These are phyloP conservation scores for Aeoliscus strigatus DNA, from an alignment of 2,797 vertebrate species.

Conservation along the genomic window DNA sequence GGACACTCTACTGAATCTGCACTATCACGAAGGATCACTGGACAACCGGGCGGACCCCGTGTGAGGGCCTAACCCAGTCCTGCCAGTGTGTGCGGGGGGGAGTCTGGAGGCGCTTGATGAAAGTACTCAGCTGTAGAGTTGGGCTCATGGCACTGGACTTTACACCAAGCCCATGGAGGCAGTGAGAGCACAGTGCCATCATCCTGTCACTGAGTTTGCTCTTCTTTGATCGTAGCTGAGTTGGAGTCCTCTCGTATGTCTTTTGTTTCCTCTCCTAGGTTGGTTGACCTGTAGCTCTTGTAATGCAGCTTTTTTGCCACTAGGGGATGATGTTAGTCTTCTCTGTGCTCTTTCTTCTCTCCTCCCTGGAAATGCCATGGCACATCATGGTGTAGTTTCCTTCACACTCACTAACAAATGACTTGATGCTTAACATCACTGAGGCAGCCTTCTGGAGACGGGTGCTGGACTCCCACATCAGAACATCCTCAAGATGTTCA, in stretches of 20 bases:
- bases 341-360: constrained; percentile 72
- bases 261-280: constrained; percentile 57
- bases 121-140: constrained; percentile 75
- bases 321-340: constrained; percentile 69
- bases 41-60: constrained; percentile 49
- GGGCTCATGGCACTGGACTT: constrained; percentile 78
- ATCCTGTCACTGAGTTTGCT: constrained; percentile 74
- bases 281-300: constrained; percentile 62
- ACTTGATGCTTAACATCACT: constrained; percentile 63
- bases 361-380: constrained; percentile 59
- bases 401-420: constrained; percentile 60
- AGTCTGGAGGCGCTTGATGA: constrained; percentile 80
- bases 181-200: constrained; percentile 73
- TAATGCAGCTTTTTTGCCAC: constrained; percentile 59
- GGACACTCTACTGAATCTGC: background rate
- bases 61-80: constrained; percentile 38
- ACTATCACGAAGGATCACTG: constrained; percentile 46
- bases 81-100: constrained; percentile 77
- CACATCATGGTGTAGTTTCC: constrained; percentile 56
- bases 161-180: constrained; percentile 45
- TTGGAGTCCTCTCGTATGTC: constrained; percentile 66
- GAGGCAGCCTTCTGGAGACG: constrained; percentile 51
- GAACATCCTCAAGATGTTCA: constrained; percentile 47
- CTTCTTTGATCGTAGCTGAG: constrained; percentile 68
- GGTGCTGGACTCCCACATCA: constrained; percentile 44